Evolutionary conservation across 2,797 vertebrate genomes (phyloP).

Genomic region (Trachops cirrhosus): DNA sequence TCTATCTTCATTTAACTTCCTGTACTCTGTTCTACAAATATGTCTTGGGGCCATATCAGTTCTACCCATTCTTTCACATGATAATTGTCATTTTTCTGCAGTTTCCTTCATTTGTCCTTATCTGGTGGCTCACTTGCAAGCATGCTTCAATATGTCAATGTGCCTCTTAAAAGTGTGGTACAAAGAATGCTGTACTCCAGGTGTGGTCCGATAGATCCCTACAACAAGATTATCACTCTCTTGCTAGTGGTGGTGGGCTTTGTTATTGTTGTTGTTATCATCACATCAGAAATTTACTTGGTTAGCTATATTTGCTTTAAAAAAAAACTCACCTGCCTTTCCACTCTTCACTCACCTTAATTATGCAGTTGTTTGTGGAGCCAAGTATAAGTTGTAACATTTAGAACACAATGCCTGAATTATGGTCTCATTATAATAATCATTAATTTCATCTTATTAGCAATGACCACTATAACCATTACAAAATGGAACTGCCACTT

Average conservation of each 20-base stretch:
- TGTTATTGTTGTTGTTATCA: not conserved
- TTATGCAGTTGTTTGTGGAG: not conserved
- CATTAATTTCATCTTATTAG: not conserved
- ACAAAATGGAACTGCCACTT: not conserved
- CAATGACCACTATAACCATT: not conserved
- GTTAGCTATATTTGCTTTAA: not conserved
- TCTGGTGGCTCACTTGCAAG: not conserved
- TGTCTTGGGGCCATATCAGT: not conserved
- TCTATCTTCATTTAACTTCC: not conserved
- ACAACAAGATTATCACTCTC: not conserved
- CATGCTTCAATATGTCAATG: not conserved
- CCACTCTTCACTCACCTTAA: not conserved
- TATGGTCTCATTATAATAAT: not conserved
- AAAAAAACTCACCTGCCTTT: not conserved
- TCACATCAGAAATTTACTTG: not conserved
- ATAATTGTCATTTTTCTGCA: not conserved
- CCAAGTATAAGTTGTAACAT: not conserved
- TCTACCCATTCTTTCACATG: not conserved
- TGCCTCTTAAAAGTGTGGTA: not conserved
- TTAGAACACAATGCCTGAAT: not conserved
- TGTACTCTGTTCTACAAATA: not conserved
- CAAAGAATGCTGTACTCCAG: not conserved
- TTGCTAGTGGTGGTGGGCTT: not conserved
- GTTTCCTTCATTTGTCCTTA: not conserved
- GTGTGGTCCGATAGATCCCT: not conserved